Base-by-base conservation (phyloP, 2,888 invertebrate genomes). In the Nemotelus pantherinus region DNA sequence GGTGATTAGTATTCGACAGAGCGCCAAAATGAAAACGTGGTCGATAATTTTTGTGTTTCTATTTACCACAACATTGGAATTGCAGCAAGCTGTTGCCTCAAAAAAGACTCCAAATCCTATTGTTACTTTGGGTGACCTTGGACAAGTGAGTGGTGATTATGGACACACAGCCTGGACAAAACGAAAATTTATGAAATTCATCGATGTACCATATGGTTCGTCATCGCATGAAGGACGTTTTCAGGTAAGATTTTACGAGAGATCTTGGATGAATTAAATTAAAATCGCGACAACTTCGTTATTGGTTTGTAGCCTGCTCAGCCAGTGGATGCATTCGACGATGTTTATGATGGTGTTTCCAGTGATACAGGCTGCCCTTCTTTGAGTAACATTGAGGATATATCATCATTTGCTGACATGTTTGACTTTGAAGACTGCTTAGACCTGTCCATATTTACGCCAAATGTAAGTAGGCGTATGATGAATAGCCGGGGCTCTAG, bases 131-230 rank as follows among this genome's bases (percentile, higher is more conserved):
- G 77, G 76, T 6, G 76, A 68, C 1, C 74, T 70, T 43, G 80
- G 79, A 47, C 76, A 64, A n/a, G 45, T 80, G 43, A 65, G 53
- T 53, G 80, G 80, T 9, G 39, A 57, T 39, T 53, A 60, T 7
- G 71, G 74, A 43, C 47, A 78, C 25, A 78, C 79, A 25, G 76
- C 77, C 44, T 81, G 81, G 81, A 77, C 79, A 7, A 72, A 77
- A 41, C 63, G 68, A 58, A 63, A 77, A 48, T 75, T 68, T 67
- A 72, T 74, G 74, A 77, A 76, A 47, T 81, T 80, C 65, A 60
- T 78, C 44, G 81, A 78, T 75, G 68, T 81, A n/a, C 76, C 78
- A 58, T 81, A 79, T 74, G 81, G 77, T 78, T 58, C 76, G 7
- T 63, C 80, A 3, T 67, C 70, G n/a, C 64, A 68, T 3, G 58